These are phyloP conservation scores for Schizopygopsis malacanthus DNA, from an alignment of 2,797 vertebrate species.

Conservation along the genomic window DNA sequence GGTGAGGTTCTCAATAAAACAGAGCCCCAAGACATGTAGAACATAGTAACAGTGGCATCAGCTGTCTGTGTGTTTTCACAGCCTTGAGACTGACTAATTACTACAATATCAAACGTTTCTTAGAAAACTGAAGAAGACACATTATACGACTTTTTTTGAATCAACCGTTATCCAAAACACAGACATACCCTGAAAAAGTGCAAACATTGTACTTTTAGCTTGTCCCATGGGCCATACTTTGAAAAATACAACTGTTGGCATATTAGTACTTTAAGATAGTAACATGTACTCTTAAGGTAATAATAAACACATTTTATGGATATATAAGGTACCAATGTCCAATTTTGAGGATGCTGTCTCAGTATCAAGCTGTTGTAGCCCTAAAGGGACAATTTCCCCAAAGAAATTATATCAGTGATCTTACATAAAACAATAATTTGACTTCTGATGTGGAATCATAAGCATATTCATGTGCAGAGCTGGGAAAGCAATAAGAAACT, in stretches of 20 bases:
- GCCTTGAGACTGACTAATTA: constrained; percentile 7
- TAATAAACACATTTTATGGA: background rate
- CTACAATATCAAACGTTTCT: background rate
- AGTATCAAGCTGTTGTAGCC: background rate
- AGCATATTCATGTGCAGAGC: background rate
- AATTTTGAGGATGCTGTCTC: background rate
- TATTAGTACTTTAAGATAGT: background rate
- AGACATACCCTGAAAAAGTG: background rate
- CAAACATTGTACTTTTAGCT: background rate
- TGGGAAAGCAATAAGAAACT: constrained; percentile 5
- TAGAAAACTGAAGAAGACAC: background rate
- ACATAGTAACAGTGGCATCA: constrained; percentile 1
- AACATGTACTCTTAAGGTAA: background rate
- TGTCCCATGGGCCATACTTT: background rate
- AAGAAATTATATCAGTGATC: background rate
- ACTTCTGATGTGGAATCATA: background rate
- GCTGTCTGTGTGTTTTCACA: constrained; percentile 20
- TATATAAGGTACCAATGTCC: background rate
- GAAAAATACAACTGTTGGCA: background rate
- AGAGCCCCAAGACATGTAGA: constrained; percentile 28
- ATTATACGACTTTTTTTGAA: background rate
- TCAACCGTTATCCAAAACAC: background rate
- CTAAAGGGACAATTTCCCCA: background rate
- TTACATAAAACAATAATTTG: background rate
- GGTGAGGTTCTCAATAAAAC: constrained; percentile 16